These are phyloP conservation scores for Dromaius novaehollandiae DNA, from an alignment of 2,113 vertebrate species.

Conservation along the genomic window DNA sequence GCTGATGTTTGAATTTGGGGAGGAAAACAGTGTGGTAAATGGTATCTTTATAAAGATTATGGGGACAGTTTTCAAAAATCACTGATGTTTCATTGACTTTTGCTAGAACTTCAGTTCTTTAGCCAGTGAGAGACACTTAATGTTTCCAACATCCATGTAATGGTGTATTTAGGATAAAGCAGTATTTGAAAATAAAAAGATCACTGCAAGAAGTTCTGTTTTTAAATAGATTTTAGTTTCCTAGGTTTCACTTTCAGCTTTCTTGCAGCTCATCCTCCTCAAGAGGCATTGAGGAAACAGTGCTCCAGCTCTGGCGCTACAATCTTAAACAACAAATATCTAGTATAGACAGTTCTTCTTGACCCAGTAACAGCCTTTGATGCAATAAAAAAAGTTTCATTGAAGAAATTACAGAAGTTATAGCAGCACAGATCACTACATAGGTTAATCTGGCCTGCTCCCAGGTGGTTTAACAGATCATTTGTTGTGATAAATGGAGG, in stretches of 20 bases:
- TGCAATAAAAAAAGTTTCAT: constrained; percentile 6
- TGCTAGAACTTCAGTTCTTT: not conserved
- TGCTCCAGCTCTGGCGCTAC: not conserved
- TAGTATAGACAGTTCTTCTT: not conserved
- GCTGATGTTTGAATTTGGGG: not conserved
- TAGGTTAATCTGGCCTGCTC: not conserved
- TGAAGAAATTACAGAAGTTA: not conserved
- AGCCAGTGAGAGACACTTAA: not conserved
- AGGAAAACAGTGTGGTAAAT: not conserved
- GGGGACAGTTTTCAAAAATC: not conserved
- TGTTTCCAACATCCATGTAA: not conserved
- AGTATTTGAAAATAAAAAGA: not conserved
- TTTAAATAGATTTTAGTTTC: not conserved
- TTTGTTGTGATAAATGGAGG: not conserved
- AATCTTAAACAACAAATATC: constrained; percentile 39
- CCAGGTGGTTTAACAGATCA: not conserved
- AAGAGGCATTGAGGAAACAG: constrained; percentile 44
- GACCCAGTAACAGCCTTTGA: constrained; percentile 33
- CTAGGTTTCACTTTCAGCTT: constrained; percentile 30
- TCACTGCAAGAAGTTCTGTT: not conserved
- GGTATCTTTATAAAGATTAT: not conserved
- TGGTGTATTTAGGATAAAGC: not conserved
- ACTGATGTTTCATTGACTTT: not conserved
- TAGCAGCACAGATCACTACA: not conserved
- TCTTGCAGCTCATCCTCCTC: constrained; percentile 21